Conservation (phyloP, 2,888 invertebrate genomes). For the Meliscaeva auricollis region DNA sequence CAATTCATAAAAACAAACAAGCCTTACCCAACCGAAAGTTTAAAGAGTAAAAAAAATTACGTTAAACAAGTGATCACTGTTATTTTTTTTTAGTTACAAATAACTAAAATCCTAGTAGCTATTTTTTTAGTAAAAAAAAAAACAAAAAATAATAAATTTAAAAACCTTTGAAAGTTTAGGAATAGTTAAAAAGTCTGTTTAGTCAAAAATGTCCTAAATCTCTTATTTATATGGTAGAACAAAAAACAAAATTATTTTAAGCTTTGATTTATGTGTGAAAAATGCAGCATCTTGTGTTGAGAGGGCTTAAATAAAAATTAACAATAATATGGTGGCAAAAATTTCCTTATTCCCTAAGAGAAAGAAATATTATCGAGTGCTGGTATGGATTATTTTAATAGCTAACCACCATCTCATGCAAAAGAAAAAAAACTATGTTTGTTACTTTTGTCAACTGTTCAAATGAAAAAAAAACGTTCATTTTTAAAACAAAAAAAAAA, state of each 20-base stretch:
- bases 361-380: background rate
- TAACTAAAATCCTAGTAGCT: too few species aligned
- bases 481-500: background rate
- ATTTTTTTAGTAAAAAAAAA: too few species aligned
- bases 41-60: background rate
- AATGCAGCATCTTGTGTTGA: background rate
- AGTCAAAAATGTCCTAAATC: too few species aligned
- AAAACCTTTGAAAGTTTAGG: too few species aligned
- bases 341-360: background rate
- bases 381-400: background rate
- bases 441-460: background rate
- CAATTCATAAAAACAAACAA: background rate
- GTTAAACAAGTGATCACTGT: too few species aligned
- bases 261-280: background rate
- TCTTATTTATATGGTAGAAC: too few species aligned
- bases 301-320: background rate
- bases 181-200: too few species aligned
- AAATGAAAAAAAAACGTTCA: background rate
- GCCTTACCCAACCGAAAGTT: background rate
- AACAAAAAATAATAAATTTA: too few species aligned
- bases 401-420: conserved; percentile 26
- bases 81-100: too few species aligned
- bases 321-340: background rate
- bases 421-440: background rate
- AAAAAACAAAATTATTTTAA: too few species aligned